Percentiles rank a stretch among this genome's conserved stretches.
phyloP scores from a whole-genome alignment of 2,888 invertebrate genomes.

The Mimachlamys varia region DNA sequence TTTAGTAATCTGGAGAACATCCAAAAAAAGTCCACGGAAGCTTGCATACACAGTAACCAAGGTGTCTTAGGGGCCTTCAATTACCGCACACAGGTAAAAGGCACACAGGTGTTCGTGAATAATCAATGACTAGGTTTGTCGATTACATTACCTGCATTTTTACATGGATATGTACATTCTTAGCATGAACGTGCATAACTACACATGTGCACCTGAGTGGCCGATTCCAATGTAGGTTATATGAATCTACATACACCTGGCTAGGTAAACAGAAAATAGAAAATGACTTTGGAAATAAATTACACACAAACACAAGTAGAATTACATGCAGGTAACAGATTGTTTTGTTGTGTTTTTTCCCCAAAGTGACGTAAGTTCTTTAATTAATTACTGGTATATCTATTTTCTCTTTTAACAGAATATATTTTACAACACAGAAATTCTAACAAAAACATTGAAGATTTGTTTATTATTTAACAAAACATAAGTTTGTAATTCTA shows the following conservation, averaged over 20 bases:
- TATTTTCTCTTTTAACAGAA: too few relatives aligned
- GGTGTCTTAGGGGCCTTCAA: not conserved
- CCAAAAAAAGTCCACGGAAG: not conserved
- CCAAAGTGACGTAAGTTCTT: too few relatives aligned
- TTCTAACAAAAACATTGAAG: too few relatives aligned
- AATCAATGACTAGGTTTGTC: not conserved
- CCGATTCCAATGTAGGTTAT: not conserved
- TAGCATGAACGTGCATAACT: not conserved
- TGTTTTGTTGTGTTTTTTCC: too few relatives aligned
- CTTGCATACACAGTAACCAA: not conserved
- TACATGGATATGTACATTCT: not conserved
- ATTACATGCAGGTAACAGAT: too few relatives aligned
- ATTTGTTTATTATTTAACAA: too few relatives aligned
- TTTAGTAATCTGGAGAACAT: not conserved
- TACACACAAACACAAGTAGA: too few relatives aligned
- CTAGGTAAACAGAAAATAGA: not conserved
- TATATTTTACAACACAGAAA: too few relatives aligned
- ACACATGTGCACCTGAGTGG: not conserved
- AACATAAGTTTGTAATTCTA: too few relatives aligned
- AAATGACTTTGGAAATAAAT: not conserved
- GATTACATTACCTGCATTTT: not conserved
- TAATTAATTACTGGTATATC: too few relatives aligned
- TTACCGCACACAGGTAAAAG: not conserved
- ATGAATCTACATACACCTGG: not conserved
- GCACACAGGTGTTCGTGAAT: conserved; percentile 1